Conservation (phyloP, 37 sponge, comb jelly and placozoan genomes). For the Chondrosia reniformis region DNA sequence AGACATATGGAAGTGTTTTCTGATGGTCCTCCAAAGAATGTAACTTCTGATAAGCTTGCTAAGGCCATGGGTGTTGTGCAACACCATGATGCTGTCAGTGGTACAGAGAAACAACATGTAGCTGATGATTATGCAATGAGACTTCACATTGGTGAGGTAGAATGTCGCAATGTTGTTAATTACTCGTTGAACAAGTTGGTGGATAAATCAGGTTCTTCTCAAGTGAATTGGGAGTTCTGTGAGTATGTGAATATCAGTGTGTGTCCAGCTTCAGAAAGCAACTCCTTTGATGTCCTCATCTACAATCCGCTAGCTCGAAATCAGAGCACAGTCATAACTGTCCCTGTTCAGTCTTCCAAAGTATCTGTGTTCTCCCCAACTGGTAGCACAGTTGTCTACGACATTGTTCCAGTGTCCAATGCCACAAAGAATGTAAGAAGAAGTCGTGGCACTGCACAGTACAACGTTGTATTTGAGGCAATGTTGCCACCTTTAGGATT, state of each 20-base stretch:
- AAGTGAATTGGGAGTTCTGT: constrained; percentile 45
- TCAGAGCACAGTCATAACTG: neutral
- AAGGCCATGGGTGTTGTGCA: constrained; percentile 89
- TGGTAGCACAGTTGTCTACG: constrained; percentile 6
- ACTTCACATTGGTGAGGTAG: constrained; percentile 80
- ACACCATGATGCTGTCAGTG: constrained; percentile 97
- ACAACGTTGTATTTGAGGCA: constrained; percentile 29
- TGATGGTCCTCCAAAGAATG: neutral
- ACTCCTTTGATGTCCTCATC: constrained; percentile 63
- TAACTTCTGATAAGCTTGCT: neutral
- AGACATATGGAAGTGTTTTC: constrained; percentile 71
- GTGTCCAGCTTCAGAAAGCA: constrained; percentile 58
- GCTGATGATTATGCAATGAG: constrained; percentile 94
- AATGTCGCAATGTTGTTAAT: constrained; percentile 36
- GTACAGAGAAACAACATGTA: constrained; percentile 92
- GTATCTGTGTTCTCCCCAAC: constrained; percentile 21
- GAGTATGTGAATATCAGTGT: constrained; percentile 81
- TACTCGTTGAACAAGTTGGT: constrained; percentile 26
- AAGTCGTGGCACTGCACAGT: constrained; percentile 21
- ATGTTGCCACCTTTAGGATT: constrained; percentile 58
- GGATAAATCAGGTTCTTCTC: neutral
- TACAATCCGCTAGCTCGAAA: constrained; percentile 76
- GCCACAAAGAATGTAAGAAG: constrained; percentile 19
- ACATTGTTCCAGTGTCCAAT: constrained; percentile 34
- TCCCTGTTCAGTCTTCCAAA: constrained; percentile 31